Base-by-base conservation (phyloP, 2,888 invertebrate species). In the Acanthopleura granulata region DNA sequence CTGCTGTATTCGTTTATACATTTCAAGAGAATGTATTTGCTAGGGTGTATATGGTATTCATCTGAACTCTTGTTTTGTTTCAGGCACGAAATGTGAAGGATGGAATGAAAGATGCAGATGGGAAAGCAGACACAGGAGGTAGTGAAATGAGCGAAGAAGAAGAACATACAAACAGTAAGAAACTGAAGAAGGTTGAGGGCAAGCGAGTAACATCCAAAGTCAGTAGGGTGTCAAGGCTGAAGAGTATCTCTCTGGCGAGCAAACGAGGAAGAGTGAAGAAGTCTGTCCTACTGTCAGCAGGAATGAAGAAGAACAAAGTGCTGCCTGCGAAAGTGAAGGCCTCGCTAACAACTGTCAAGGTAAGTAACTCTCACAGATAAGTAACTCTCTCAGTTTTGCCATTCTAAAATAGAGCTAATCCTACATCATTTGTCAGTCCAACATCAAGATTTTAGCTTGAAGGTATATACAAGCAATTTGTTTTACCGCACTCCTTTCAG, bases 201-300 rank as follows among this genome's bases (percentile, higher is more conserved):
- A 82, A 82, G 61, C 71, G 82, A 61, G 82, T 82, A 14, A 79
- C 79, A 18, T 49, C 76, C 6, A 82, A 79, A 72, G 25, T 66
- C 29, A 27, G 66, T 27, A 66, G 6, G 6, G 25, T 66, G 22
- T 27, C 66, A 12, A 6, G 25, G 29, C 66, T 66, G 66, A 66
- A 66, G 25, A 22, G 22, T 16, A 66, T 25, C 18, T 27, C 66
- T 27, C 66, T 66, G 27, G 25, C 16, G 6, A 27, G 66, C 1
- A 22, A 27, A 27, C 18, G 25, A 27, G 66, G 66, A 66, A 66
- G 25, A 27, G 15, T 66, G 29, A 66, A 66, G 22, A 66, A 66
- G 66, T 15, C 66, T 27, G 25, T 66, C 3, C 25, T 66, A 16
- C 18, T 27, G 3, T 16, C 27, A 6, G 22, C 18, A 57, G 57